These are phyloP conservation scores for Channa argus DNA, from an alignment of 2,113 vertebrate genomes.

Conservation along the genomic window DNA sequence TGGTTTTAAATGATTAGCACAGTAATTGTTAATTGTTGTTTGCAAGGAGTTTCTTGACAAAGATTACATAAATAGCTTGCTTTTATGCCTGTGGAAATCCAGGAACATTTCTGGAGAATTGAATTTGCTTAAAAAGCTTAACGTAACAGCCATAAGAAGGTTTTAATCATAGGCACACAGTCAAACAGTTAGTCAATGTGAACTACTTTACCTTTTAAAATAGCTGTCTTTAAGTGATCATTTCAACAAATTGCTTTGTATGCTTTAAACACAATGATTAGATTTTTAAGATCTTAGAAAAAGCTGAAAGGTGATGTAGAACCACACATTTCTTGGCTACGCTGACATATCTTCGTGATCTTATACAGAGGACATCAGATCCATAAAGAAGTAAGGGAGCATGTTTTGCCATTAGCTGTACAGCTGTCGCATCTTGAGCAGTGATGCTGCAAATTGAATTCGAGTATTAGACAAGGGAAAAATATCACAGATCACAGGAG, in stretches of 20 bases:
- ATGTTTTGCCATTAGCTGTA: slow-evolving; percentile 34
- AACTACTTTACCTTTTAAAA: slow-evolving; percentile 16
- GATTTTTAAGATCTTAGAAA: background rate
- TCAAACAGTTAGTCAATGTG: slow-evolving; percentile 7
- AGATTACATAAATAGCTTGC: background rate
- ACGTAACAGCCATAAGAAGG: slow-evolving; percentile 5
- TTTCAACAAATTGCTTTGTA: too few species aligned
- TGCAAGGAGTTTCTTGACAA: background rate
- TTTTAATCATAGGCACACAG: slow-evolving; percentile 6
- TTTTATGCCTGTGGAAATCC: slow-evolving; percentile 15
- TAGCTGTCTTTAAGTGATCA: slow-evolving; percentile 5
- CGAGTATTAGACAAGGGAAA: slow-evolving; percentile 5
- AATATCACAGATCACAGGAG: slow-evolving; percentile 8
- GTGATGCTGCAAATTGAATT: slow-evolving; percentile 44
- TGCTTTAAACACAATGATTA: background rate
- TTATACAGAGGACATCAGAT: slow-evolving; percentile 33
- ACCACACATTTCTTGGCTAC: background rate
- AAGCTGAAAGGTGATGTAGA: slow-evolving; percentile 19
- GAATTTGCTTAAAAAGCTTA: slow-evolving; percentile 22
- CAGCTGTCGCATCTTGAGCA: slow-evolving; percentile 14
- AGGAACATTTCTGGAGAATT: slow-evolving; percentile 5
- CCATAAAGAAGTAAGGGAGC: slow-evolving; percentile 26
- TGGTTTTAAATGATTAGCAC: background rate
- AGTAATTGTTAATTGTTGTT: slow-evolving; percentile 11
- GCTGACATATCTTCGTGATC: slow-evolving; percentile 34